Evolutionary conservation across 1,140 invertebrate species (phyloP).

Genomic region (Delia radicum): DNA sequence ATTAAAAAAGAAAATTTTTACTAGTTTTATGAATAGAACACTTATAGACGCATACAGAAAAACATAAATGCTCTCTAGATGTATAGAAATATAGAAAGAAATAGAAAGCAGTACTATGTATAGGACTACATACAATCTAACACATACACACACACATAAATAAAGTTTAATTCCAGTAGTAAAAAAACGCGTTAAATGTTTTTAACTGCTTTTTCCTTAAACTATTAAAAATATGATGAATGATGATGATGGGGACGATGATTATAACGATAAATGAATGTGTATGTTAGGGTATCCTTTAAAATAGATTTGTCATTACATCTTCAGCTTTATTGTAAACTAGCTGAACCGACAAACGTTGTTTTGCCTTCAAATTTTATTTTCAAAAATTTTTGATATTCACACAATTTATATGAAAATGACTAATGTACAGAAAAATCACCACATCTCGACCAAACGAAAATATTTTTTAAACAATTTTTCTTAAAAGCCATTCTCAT

Average conservation of each 20-base stretch:
- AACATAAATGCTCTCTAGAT: neutral
- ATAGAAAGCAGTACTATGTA: neutral
- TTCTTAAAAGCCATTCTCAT: too few species aligned
- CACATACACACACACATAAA: neutral
- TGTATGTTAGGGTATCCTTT: neutral
- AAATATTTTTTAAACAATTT: too few species aligned
- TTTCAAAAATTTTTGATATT: too few species aligned
- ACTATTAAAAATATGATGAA: conserved; percentile 17
- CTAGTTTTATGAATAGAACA: neutral
- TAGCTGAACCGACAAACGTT: too few species aligned
- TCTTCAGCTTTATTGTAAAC: neutral
- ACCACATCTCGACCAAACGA: too few species aligned
- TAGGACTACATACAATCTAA: neutral
- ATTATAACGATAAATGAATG: conserved; percentile 6
- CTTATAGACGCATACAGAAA: too few species aligned
- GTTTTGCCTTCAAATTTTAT: too few species aligned
- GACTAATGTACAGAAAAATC: too few species aligned
- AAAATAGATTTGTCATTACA: too few species aligned
- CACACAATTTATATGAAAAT: too few species aligned
- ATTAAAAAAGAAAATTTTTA: neutral
- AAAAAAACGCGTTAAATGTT: conserved; percentile 13
- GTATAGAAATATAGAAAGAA: neutral
- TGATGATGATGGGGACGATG: neutral
- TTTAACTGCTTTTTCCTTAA: conserved; percentile 13
- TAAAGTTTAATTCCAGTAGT: too few species aligned